Base-by-base conservation (phyloP, 2,888 invertebrate species). In the Griposia aprilina region DNA sequence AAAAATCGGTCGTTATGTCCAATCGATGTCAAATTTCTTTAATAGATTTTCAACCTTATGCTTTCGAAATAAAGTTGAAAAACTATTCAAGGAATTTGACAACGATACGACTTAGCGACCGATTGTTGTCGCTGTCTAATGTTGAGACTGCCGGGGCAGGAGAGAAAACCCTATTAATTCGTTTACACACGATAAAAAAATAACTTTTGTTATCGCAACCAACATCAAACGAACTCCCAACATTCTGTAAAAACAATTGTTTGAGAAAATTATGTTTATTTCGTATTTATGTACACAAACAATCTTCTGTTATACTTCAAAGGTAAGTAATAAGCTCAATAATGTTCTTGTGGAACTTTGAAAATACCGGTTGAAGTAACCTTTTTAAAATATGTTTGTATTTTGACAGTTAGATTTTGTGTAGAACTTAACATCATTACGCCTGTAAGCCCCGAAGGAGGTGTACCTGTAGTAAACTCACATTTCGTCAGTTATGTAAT, bases 181-280 rank as follows among this genome's bases (percentile, higher is more conserved):
- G 11, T 66, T 41, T 62, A 41, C 26, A 52, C 8, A 26, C 55
- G 48, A 78, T 62, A 63, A 55, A 17, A n/a, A 60, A 11, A 30
- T 8, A 23, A 23, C 55, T 23, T 78, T 50, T 63, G 45, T 50
- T 65, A 60, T 50, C 26, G 15, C 45, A 17, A 0, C 7, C 0
- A 50, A 85, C 57, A 70, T 85, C 65, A 82, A 82, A 85, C 36
- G 5, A 59, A 70, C 26, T 59, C 30, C 17, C 15, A 72, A 63
- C 4, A n/a, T 63, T 80, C 57, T 83, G 20, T 23, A 15, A 23
- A n/a, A 69, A 69, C 45, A 74, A 63, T 20, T 76, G 45, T 76
- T 86, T 65, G 55, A 65, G 36, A 11, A 57, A 75, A 84, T 84
- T 60, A 70, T 76, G 55, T 76, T 87, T 80, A 78, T 63, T 78